phyloP scores from a whole-genome alignment of 2,113 vertebrate species.

The Sylvietta virens region DNA sequence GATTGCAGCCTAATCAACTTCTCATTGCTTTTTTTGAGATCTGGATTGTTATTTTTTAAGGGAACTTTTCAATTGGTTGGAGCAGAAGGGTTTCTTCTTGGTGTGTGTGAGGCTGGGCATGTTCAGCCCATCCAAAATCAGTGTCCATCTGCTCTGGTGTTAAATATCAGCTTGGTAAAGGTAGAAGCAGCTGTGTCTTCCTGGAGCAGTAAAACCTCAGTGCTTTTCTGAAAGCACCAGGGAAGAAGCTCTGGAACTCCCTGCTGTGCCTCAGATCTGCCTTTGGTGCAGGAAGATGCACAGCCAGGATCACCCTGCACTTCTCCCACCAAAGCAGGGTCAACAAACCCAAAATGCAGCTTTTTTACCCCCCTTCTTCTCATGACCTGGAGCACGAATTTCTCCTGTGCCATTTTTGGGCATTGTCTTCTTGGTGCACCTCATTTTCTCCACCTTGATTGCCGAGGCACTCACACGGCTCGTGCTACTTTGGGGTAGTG shows the following conservation, averaged over 20 bases:
- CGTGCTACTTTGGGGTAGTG: not conserved
- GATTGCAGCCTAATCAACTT: not conserved
- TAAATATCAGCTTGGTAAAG: not conserved
- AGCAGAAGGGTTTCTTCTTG: not conserved
- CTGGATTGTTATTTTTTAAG: not conserved
- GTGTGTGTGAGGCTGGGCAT: not conserved
- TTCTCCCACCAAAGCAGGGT: not conserved
- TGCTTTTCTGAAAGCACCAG: not conserved
- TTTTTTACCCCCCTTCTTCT: accelerated
- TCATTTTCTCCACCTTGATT: not conserved
- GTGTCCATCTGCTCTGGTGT: not conserved
- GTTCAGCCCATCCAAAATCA: not conserved
- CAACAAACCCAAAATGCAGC: not conserved
- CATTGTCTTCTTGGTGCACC: not conserved
- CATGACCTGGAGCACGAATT: not conserved
- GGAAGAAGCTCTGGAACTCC: not conserved
- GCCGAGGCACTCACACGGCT: accelerated
- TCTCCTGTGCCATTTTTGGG: not conserved
- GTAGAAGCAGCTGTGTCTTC: not conserved
- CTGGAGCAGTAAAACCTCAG: not conserved
- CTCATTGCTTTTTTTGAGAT: not conserved
- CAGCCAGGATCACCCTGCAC: not conserved
- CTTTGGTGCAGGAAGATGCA: accelerated
- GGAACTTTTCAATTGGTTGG: not conserved
- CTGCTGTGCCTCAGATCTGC: not conserved